A percentile compares a stretch with the other conserved stretches of the same genome.
These are phyloP conservation scores for Callipepla squamata DNA, from an alignment of 2,113 vertebrate genomes.

Conservation along the genomic window DNA sequence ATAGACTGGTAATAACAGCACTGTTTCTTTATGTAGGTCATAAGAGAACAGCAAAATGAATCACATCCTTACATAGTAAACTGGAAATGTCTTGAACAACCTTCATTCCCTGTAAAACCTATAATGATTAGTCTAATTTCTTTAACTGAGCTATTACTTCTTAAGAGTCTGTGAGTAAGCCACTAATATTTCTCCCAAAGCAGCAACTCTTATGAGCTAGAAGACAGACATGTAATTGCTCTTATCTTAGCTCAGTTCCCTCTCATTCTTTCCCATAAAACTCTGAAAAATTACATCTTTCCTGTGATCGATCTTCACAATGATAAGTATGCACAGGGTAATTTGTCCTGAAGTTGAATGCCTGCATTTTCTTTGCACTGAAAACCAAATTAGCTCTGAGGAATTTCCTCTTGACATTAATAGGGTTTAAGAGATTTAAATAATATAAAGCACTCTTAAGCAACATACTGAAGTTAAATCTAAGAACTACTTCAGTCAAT, in stretches of 20 bases:
- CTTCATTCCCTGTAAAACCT: not conserved
- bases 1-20: not conserved
- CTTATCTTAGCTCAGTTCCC: not conserved
- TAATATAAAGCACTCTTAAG: not conserved
- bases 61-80: not conserved
- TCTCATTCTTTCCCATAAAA: not conserved
- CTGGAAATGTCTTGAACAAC: not conserved
- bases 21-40: not conserved
- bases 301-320: not conserved
- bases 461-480: not conserved
- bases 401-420: not conserved
- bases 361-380: not conserved
- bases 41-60: not conserved
- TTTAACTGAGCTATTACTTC: not conserved
- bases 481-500: not conserved
- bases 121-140: not conserved
- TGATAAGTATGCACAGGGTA: not conserved
- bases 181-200: not conserved
- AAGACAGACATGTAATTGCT: not conserved
- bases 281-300: not conserved
- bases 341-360: not conserved
- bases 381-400: not conserved
- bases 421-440: conserved; percentile 13
- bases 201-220: not conserved
- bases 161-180: not conserved